These are phyloP conservation scores for Mya arenaria DNA, from an alignment of 1,140 invertebrate genomes.

Conservation along the genomic window DNA sequence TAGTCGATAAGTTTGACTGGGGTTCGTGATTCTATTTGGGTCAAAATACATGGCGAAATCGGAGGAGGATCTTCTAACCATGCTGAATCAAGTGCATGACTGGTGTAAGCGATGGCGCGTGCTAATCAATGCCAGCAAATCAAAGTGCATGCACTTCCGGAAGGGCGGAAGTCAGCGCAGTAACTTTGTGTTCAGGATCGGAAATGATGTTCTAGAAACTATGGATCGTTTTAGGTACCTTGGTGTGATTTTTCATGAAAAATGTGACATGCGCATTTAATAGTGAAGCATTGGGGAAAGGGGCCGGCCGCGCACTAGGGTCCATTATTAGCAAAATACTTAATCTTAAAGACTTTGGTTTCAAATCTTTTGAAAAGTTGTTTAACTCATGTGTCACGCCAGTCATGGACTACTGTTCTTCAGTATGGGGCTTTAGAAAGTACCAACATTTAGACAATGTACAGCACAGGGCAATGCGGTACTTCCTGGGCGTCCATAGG, in stretches of 20 bases:
- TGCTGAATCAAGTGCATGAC: background rate
- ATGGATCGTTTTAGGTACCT: slow-evolving; percentile 53
- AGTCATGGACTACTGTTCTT: slow-evolving; percentile 44
- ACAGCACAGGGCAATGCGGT: slow-evolving; percentile 37
- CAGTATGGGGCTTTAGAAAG: slow-evolving; percentile 41
- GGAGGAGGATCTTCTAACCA: slow-evolving; percentile 10
- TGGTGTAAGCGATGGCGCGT: slow-evolving; percentile 15
- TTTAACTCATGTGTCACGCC: slow-evolving; percentile 34
- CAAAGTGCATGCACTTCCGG: slow-evolving; percentile 31
- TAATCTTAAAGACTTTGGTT: slow-evolving; percentile 29
- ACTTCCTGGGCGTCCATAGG: slow-evolving; percentile 34
- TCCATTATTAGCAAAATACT: slow-evolving; percentile 41
- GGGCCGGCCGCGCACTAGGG: slow-evolving; percentile 44
- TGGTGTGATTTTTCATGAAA: slow-evolving; percentile 48
- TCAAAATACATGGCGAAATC: no score
- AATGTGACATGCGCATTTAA: background rate
- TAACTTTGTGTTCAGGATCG: slow-evolving; percentile 11
- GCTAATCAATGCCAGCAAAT: slow-evolving; percentile 4
- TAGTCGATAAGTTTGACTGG: no score
- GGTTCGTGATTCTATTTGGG: no score
- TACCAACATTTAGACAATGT: slow-evolving; percentile 12
- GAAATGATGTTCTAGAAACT: slow-evolving; percentile 37
- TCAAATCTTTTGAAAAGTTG: slow-evolving; percentile 45
- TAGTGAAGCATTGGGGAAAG: slow-evolving; percentile 7
- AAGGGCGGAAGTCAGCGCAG: background rate